Base-by-base conservation (phyloP, 2,888 invertebrate genomes). In the Anagyrus pseudococci region DNA sequence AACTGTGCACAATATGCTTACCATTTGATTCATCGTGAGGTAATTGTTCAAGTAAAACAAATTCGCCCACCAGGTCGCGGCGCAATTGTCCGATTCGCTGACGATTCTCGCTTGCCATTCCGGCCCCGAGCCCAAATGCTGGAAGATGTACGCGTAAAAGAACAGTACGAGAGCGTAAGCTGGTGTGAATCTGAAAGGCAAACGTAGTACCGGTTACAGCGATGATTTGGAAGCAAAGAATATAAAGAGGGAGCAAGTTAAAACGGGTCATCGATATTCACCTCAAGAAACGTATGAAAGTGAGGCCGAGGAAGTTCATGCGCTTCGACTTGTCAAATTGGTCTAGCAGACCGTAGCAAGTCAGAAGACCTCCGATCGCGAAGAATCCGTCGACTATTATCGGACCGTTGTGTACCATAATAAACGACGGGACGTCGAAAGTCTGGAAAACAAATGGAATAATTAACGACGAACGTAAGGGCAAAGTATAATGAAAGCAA, bases 11-110 rank as follows among this genome's bases (percentile, higher is more conserved):
- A 33, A 33, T 33, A 33, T 8, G 13, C 33, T 8, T 44, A 75
- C 75, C 23, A 69, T 49, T 40, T 60, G 52, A 25, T 70, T 67
- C 26, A 69, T 48, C 2, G 70, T 67, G 17, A 77, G 58, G 57
- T 75, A 77, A 67, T 77, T 78, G 58, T 76, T 76, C 33, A 78
- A 62, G 62, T 74, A 77, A 4, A 78, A 60, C 1, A 77, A 58
- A 69, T 75, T 77, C 4, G 73, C 62, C 78, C 76, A 76, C 78
- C 78, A 78, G 66, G 72, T 73, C 37, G 71, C 66, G 26, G 68
- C 47, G 61, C 75, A 74, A 62, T 68, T 64, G 15, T 76, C 68
- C 6, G 69, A 64, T 43, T 75, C 73, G 4, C 58, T 46, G 19
- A 58, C 70, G 7, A 74, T 52, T 53, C 63, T 70, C 4, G 58